Evolutionary conservation across 1,140 invertebrate species (phyloP).

Genomic region (Drosophila baimaii): DNA sequence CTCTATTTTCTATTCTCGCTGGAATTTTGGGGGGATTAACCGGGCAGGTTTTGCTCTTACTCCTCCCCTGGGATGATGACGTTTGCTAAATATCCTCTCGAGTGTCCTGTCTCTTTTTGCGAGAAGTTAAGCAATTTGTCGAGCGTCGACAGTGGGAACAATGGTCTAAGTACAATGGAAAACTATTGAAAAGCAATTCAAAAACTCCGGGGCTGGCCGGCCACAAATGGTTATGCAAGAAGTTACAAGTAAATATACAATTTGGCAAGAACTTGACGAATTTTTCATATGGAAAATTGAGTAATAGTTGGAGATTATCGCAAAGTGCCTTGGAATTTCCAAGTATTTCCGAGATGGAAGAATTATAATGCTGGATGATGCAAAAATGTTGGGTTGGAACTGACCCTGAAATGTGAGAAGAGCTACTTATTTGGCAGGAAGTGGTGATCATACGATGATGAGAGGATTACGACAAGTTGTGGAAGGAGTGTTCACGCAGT

Average conservation of each 20-base stretch:
- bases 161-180: constrained; percentile 47
- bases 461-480: constrained; percentile 2
- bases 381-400: constrained; percentile 14
- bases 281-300: constrained; percentile 33
- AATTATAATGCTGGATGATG: constrained; percentile 37
- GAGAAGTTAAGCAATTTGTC: constrained; percentile 76
- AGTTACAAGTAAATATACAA: constrained; percentile 62
- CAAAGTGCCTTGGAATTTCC: constrained; percentile 35
- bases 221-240: constrained; percentile 71
- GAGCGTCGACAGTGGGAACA: constrained; percentile 10
- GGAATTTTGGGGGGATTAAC: constrained; percentile 54
- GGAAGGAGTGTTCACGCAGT: no score
- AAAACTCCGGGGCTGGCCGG: constrained; percentile 29
- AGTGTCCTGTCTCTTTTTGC: constrained; percentile 41
- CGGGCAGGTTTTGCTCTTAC: constrained; percentile 46
- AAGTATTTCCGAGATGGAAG: constrained; percentile 5
- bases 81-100: constrained; percentile 39
- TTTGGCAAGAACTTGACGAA: constrained; percentile 15
- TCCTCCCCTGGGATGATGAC: constrained; percentile 38
- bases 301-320: constrained; percentile 43
- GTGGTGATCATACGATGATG: constrained; percentile 2
- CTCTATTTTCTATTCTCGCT: constrained; percentile 56
- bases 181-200: constrained; percentile 35
- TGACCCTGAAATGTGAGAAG: constrained; percentile 18
- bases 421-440: constrained; percentile 35